Evolutionary conservation across 2,888 invertebrate genomes (phyloP), one percentile per base, ranked within the genome.

Genomic region (Agonopterix alstromeriana): DNA sequence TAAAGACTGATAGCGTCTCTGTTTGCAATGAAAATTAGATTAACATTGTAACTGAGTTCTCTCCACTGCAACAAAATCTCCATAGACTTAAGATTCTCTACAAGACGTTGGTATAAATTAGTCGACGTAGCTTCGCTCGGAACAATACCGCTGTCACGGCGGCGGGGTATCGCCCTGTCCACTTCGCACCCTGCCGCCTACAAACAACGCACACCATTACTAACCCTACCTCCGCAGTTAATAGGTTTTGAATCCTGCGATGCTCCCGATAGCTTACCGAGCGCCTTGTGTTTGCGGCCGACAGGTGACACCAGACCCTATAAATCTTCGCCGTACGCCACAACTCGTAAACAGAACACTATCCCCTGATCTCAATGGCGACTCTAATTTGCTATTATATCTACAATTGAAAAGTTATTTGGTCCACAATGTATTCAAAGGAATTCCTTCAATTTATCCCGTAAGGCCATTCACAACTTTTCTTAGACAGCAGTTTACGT

Each of bases 91-190:
- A 27, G 27, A 27, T 27, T 27, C 27, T 27, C 27, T 7, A 27
- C 27, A 27, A 27, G 27, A 27, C 27, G 27, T 27, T 5, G 27
- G 27, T 81, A 82, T 85, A 86, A 86, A 86, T 85, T 85, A 82
- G 79, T 72, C 58, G 62, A 70, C 70, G 77, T 75, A 74, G 70
- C 70, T 74, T 64, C 27, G 27, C 58, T 56, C 67, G 66, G 70
- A 78, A 84, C 84, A 83, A 84, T 84, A 77, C 79, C 69, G 73
- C 74, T 79, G 79, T 82, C 82, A 77, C 71, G 78, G 77, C 76
- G 76, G 78, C 77, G 71, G 63, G 58, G 65, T 77, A 79, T 81
- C 76, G 73, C 69, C 72, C 67, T 65, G 62, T 72, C 70, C 69
- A 73, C 69, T 74, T 74, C 63, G 67, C 73, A 70, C 68, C 65